These are phyloP conservation scores for Drosophila prostipennis DNA, from an alignment of 2,888 invertebrate genomes.

Conservation along the genomic window DNA sequence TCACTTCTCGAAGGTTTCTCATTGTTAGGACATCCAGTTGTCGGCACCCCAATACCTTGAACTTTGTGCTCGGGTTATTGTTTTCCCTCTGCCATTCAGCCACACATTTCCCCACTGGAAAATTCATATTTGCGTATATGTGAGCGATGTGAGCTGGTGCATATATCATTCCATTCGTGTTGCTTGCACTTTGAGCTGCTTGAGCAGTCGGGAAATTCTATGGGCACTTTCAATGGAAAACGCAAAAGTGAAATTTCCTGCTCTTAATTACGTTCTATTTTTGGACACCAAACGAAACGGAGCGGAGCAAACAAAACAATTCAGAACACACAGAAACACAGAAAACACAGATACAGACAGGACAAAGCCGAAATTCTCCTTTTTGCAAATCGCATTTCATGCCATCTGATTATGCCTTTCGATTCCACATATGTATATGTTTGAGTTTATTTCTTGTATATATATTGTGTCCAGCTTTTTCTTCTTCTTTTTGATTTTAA, in stretches of 20 bases:
- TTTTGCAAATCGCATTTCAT: constrained; percentile 57
- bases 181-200: constrained; percentile 28
- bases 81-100: constrained; percentile 1
- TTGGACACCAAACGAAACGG: constrained; percentile 21
- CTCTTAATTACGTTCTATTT: constrained; percentile 54
- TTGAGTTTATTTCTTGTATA: background rate
- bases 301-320: constrained; percentile 17
- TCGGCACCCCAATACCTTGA: background rate
- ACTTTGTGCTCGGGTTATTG: constrained; percentile 13
- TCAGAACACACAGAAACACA: background rate
- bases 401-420: constrained; percentile 34
- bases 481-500: constrained; percentile 15
- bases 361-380: constrained; percentile 18
- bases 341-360: background rate
- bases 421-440: background rate
- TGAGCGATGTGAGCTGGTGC: background rate
- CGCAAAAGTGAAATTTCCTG: constrained; percentile 40
- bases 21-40: background rate
- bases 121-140: constrained; percentile 2
- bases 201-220: constrained; percentile 17
- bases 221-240: constrained; percentile 28
- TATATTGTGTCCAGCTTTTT: background rate
- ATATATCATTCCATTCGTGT: constrained; percentile 15
- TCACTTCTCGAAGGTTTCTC: background rate
- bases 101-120: background rate